phyloP scores from a whole-genome alignment of 1,140 invertebrate species.

The Cyphomyrmex costatus region DNA sequence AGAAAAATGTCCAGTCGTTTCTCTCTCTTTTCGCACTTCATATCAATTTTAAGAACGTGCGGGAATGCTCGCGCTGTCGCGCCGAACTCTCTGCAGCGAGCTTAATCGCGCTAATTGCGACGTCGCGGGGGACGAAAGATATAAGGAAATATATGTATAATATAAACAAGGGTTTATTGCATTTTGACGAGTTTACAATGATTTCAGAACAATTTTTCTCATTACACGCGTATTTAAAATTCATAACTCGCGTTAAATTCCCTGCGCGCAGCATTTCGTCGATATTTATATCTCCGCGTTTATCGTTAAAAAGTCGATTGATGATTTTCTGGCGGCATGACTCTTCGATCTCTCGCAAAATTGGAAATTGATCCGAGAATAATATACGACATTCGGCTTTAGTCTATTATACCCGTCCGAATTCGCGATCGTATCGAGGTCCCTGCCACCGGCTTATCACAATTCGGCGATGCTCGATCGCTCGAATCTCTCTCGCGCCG shows the following conservation, averaged over 20 bases:
- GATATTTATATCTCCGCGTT: background rate
- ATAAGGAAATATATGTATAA: background rate
- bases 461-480: slow-evolving; percentile 40
- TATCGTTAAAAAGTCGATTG: slow-evolving; percentile 1
- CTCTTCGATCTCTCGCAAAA: slow-evolving; percentile 23
- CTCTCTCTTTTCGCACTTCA: slow-evolving; percentile 31
- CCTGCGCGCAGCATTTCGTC: too few relatives aligned
- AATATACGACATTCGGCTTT: slow-evolving; percentile 38
- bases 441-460: slow-evolving; percentile 27
- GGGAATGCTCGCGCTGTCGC: slow-evolving; percentile 14
- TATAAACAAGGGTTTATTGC: background rate
- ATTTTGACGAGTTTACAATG: slow-evolving; percentile 9
- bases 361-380: slow-evolving; percentile 47
- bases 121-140: background rate
- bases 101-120: slow-evolving; percentile 55
- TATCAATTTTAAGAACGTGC: slow-evolving; percentile 44
- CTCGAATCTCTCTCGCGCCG: slow-evolving; percentile 35
- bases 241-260: background rate
- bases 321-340: background rate
- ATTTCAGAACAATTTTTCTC: slow-evolving; percentile 6
- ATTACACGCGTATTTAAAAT: background rate
- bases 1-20: slow-evolving; percentile 47
- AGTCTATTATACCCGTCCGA: slow-evolving; percentile 52
- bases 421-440: slow-evolving; percentile 55
- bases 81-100: background rate